A percentile compares a stretch with the other conserved stretches of the same genome.
Conservation (phyloP, 2,888 invertebrate genomes). For the Lasioglossum calceatum region DNA sequence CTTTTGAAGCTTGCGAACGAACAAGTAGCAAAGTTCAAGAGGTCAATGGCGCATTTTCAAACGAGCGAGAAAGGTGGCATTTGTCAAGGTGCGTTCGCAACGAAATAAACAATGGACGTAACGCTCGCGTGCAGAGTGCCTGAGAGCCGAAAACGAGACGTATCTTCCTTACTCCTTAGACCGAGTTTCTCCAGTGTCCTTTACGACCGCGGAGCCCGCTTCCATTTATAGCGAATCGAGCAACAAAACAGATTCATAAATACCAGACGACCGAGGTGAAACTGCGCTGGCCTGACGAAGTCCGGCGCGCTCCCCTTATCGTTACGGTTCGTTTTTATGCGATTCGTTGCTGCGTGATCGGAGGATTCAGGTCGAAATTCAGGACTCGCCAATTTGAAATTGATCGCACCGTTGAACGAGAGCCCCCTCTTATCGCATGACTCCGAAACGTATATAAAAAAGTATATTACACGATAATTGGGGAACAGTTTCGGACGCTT, state of each 20-base stretch:
- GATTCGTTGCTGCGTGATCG: slow-evolving; percentile 31
- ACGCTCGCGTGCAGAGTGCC: not conserved
- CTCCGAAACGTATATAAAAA: slow-evolving; percentile 22
- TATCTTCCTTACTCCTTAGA: not conserved
- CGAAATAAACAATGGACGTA: not conserved
- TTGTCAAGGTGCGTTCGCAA: not conserved
- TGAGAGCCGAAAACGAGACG: not conserved
- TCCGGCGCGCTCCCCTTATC: slow-evolving; percentile 49
- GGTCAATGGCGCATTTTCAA: too few relatives aligned
- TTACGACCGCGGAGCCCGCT: slow-evolving; percentile 63
- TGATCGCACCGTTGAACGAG: slow-evolving; percentile 10
- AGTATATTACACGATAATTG: slow-evolving; percentile 19
- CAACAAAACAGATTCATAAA: slow-evolving; percentile 73
- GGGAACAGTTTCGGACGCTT: not conserved
- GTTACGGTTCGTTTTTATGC: slow-evolving; percentile 50
- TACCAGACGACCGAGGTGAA: slow-evolving; percentile 48
- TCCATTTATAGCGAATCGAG: slow-evolving; percentile 70
- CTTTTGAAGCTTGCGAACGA: not conserved
- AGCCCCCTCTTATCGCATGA: not conserved
- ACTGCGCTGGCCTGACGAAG: slow-evolving; percentile 50
- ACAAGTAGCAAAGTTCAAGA: not conserved
- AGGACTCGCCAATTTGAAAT: slow-evolving; percentile 12
- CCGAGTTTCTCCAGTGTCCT: slow-evolving; percentile 36
- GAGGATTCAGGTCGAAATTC: slow-evolving; percentile 21
- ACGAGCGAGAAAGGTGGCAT: not conserved